Evolutionary conservation across 2,797 vertebrate species (phyloP).

Genomic region (Periophthalmus magnuspinnatus): DNA sequence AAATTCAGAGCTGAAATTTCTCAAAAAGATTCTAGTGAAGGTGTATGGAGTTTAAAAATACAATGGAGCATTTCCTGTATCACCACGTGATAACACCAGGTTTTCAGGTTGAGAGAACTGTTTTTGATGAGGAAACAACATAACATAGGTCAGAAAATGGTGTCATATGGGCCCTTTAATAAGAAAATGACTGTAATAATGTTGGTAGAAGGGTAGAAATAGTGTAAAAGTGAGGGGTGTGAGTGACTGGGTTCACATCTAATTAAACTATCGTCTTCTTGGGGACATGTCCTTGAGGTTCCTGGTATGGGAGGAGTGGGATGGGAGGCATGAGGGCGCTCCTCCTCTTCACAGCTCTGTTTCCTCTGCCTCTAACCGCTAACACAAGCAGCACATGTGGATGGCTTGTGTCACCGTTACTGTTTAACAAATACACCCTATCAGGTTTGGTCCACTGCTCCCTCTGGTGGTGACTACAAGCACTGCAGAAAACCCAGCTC

Average conservation of each 20-base stretch:
- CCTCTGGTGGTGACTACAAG: constrained; percentile 65
- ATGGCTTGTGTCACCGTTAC: constrained; percentile 24
- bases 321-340: not conserved
- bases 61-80: too few relatives aligned
- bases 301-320: not conserved
- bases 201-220: not conserved
- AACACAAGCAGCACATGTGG: constrained; percentile 21
- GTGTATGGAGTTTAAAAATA: too few relatives aligned
- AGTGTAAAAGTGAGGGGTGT: too few relatives aligned
- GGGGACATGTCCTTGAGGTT: not conserved
- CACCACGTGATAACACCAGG: too few relatives aligned
- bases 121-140: too few relatives aligned
- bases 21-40: too few relatives aligned
- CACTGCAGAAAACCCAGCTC: not conserved
- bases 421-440: not conserved
- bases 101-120: too few relatives aligned
- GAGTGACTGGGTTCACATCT: too few relatives aligned
- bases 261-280: not conserved
- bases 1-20: too few relatives aligned
- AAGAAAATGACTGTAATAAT: not conserved
- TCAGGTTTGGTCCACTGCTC: constrained; percentile 37
- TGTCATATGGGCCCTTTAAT: too few relatives aligned
- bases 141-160: too few relatives aligned
- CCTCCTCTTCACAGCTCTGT: not conserved
- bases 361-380: constrained; percentile 8